phyloP scores from a whole-genome alignment of 1,140 invertebrate species.

The Platyscapa corneri region DNA sequence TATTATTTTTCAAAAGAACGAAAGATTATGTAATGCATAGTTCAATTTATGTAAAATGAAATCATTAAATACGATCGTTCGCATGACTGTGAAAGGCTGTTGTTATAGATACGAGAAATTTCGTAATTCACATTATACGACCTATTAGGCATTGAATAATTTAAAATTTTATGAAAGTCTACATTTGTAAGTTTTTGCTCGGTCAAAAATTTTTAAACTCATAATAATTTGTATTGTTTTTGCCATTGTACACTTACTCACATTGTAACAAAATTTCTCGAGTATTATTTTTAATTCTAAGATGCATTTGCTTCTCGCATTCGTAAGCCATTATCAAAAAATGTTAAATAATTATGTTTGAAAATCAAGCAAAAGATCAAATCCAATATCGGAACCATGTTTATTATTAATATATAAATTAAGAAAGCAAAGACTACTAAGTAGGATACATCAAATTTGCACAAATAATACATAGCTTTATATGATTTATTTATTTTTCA shows the following conservation, averaged over 20 bases:
- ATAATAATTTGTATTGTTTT: not conserved
- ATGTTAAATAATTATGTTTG: no score
- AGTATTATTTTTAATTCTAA: no score
- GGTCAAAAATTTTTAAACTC: not conserved
- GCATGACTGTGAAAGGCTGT: constrained; percentile 46
- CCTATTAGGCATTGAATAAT: constrained; percentile 43
- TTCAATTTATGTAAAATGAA: constrained; percentile 50
- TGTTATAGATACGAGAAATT: constrained; percentile 46
- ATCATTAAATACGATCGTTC: constrained; percentile 50
- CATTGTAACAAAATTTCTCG: no score
- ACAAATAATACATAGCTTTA: no score
- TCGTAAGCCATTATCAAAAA: no score
- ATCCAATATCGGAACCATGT: no score
- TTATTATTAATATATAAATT: no score
- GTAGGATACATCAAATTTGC: no score
- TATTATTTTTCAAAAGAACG: constrained; percentile 9
- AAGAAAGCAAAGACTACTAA: no score
- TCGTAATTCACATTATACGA: constrained; percentile 46
- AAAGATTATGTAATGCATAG: constrained; percentile 40
- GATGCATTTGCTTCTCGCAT: no score
- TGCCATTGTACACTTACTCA: no score
- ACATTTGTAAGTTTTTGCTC: not conserved
- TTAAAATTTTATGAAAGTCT: constrained; percentile 20
- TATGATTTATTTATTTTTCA: not conserved
- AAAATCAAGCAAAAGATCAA: no score